Conservation (phyloP, 2,113 vertebrate species). For the Penelope pileata region DNA sequence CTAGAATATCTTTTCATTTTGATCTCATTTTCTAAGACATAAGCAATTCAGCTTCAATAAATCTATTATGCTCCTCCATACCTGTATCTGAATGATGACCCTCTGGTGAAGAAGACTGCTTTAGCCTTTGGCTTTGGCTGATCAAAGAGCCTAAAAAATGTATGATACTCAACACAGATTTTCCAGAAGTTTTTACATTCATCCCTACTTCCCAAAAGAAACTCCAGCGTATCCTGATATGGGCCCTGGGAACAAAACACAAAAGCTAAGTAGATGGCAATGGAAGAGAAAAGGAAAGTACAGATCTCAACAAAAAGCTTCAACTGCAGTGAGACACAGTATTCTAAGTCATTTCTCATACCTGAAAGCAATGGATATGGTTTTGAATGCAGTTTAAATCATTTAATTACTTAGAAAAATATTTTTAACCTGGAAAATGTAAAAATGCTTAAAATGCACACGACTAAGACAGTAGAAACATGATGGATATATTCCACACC, state of each 20-base stretch:
- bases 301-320: background rate
- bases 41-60: background rate
- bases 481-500: background rate
- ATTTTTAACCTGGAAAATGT: background rate
- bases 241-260: constrained; percentile 81
- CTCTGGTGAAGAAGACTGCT: constrained; percentile 89
- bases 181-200: constrained; percentile 98
- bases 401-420: background rate
- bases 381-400: background rate
- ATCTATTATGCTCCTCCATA: constrained; percentile 34
- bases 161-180: constrained; percentile 97
- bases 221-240: constrained; percentile 93
- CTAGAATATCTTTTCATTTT: background rate
- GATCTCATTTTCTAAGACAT: background rate
- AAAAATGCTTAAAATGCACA: background rate
- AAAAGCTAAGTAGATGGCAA: background rate
- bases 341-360: background rate
- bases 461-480: background rate
- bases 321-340: background rate
- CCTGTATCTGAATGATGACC: constrained; percentile 99
- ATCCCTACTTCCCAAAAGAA: constrained; percentile 92
- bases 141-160: constrained; percentile 92
- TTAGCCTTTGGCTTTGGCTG: constrained; percentile 92
- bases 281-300: background rate
- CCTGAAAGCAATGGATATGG: background rate